phyloP scores from a whole-genome alignment of 1,140 invertebrate species.

The Achroia grisella region DNA sequence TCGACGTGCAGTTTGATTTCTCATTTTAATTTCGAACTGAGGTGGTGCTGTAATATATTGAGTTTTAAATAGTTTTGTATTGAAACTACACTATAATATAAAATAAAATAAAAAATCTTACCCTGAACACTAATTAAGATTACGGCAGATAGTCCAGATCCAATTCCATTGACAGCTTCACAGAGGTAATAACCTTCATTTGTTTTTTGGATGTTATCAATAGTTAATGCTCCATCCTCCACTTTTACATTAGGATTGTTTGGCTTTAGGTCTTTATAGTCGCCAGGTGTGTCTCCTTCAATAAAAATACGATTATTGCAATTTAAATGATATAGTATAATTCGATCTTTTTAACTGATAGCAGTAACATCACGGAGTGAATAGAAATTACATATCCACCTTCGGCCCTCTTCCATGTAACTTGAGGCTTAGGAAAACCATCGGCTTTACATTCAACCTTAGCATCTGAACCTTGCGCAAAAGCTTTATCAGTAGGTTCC shows the following conservation, averaged over 20 bases:
- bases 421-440: slow-evolving; percentile 93
- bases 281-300: slow-evolving; percentile 88
- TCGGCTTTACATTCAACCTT: slow-evolving; percentile 96
- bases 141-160: slow-evolving; percentile 93
- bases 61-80: too few species aligned
- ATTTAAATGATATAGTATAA: slow-evolving; percentile 1
- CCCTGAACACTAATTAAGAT: slow-evolving; percentile 95
- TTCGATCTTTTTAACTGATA: too few species aligned
- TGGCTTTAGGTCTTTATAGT: slow-evolving; percentile 93
- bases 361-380: too few species aligned
- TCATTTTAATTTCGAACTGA: slow-evolving; percentile 93
- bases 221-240: slow-evolving; percentile 86
- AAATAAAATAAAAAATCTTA: slow-evolving; percentile 45
- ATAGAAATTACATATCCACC: too few species aligned
- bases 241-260: slow-evolving; percentile 92
- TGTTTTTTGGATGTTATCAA: slow-evolving; percentile 92
- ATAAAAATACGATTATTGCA: too few species aligned
- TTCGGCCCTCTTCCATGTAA: slow-evolving; percentile 96
- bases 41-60: slow-evolving; percentile 82
- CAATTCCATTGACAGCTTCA: slow-evolving; percentile 96
- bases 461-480: slow-evolving; percentile 93
- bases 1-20: slow-evolving; percentile 90
- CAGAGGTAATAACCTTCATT: slow-evolving; percentile 97
- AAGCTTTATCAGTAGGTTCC: slow-evolving; percentile 95
- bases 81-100: slow-evolving; percentile 8